Percentiles rank a stretch among this genome's conserved stretches.
Conservation (phyloP, 2,113 vertebrate genomes). For the Mystacornis crossleyi region DNA sequence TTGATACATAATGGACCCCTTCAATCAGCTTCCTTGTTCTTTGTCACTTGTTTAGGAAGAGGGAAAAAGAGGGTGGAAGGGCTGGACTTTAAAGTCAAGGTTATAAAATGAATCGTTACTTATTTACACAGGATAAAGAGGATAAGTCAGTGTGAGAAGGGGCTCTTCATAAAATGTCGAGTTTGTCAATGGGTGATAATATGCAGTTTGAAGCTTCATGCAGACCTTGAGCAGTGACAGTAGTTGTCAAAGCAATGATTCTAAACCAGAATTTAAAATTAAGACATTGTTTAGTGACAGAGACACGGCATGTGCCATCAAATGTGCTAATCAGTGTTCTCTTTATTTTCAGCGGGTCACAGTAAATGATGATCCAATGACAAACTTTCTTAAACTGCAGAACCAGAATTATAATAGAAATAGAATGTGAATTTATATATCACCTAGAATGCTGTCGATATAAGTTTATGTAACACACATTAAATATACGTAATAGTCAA, state of each 20-base stretch:
- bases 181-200: slow-evolving; percentile 87
- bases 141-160: slow-evolving; percentile 63
- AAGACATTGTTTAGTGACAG: slow-evolving; percentile 82
- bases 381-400: slow-evolving; percentile 76
- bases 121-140: slow-evolving; percentile 86
- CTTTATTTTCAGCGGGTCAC: slow-evolving; percentile 60
- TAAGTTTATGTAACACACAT: neutral
- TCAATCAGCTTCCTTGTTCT: slow-evolving; percentile 96
- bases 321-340: slow-evolving; percentile 71
- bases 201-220: slow-evolving; percentile 74
- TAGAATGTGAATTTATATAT: neutral
- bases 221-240: slow-evolving; percentile 79
- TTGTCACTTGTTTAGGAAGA: slow-evolving; percentile 89
- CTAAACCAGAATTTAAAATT: slow-evolving; percentile 81
- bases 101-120: slow-evolving; percentile 87
- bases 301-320: slow-evolving; percentile 71
- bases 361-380: slow-evolving; percentile 44
- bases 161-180: slow-evolving; percentile 74
- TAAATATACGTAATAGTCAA: neutral
- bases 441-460: neutral
- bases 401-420: neutral
- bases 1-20: slow-evolving; percentile 99
- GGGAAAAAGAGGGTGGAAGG: slow-evolving; percentile 67
- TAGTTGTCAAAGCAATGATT: slow-evolving; percentile 78
- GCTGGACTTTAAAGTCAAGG: slow-evolving; percentile 89